Evolutionary conservation across 2,888 invertebrate species (phyloP).

Genomic region (Brenthis hecate): DNA sequence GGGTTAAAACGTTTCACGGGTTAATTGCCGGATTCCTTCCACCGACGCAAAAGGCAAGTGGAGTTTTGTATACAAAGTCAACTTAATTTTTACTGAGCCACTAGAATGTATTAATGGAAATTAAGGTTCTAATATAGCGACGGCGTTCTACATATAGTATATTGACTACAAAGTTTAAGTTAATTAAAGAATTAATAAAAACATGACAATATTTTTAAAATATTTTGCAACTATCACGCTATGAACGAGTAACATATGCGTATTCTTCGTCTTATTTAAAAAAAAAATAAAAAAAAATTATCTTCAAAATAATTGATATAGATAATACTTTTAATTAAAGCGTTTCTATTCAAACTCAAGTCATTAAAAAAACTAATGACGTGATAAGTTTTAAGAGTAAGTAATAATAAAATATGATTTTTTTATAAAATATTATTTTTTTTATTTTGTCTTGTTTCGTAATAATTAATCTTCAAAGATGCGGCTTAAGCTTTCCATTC

Average conservation of each 20-base stretch:
- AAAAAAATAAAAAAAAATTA: neutral
- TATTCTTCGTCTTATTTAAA: too few species aligned
- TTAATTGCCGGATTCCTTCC: conserved; percentile 41
- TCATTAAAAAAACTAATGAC: too few species aligned
- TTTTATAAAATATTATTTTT: too few species aligned
- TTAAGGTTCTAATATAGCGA: conserved; percentile 18
- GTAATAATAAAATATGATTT: too few species aligned
- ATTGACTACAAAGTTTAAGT: neutral
- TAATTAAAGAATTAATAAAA: conserved; percentile 11
- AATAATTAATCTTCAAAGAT: too few species aligned
- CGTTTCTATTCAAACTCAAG: too few species aligned
- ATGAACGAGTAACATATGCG: neutral
- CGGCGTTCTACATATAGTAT: conserved; percentile 13
- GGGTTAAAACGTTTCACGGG: conserved; percentile 35
- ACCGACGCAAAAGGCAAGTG: conserved; percentile 35
- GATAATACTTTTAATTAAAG: too few species aligned
- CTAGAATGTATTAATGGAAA: conserved; percentile 29
- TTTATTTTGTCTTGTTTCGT: too few species aligned
- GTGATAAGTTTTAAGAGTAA: too few species aligned
- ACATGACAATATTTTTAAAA: neutral
- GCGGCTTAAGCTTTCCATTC: too few species aligned
- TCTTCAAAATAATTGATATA: too few species aligned
- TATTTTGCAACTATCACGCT: neutral
- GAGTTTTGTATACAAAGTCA: conserved; percentile 32
- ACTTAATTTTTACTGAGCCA: conserved; percentile 27